phyloP scores from a whole-genome alignment of 2,888 invertebrate genomes.

The Acronicta leporina region DNA sequence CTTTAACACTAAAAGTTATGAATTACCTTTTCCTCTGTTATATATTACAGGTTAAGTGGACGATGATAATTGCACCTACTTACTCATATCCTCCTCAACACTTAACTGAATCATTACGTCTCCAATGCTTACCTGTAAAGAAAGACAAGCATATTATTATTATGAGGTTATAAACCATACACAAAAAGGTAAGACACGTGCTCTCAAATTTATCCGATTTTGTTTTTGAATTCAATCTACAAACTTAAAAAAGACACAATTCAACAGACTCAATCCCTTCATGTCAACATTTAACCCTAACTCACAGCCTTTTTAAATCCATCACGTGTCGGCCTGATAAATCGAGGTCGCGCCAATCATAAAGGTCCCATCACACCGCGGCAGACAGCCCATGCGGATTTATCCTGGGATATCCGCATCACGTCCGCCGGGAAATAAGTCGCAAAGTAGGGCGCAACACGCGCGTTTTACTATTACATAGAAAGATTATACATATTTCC shows the following conservation, averaged over 20 bases:
- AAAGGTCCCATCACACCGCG: conserved; percentile 33
- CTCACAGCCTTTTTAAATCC: conserved; percentile 21
- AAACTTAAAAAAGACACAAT: no score
- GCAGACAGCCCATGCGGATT: conserved; percentile 26
- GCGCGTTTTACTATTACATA: conserved; percentile 17
- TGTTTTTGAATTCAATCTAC: no score
- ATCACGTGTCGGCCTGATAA: conserved; percentile 16
- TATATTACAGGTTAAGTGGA: no score
- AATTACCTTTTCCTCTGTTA: no score
- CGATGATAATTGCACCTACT: neutral
- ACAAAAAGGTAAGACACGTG: no score
- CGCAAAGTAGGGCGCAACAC: conserved; percentile 24
- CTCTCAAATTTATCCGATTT: no score
- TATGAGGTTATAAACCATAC: no score
- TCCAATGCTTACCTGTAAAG: conserved; percentile 51
- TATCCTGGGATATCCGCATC: conserved; percentile 39
- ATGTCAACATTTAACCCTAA: conserved; percentile 11
- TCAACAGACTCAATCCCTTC: neutral
- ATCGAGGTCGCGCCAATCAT: conserved; percentile 32
- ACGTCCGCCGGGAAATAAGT: conserved; percentile 50
- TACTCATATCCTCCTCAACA: conserved; percentile 20
- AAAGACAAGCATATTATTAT: conserved; percentile 11
- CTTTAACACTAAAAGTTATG: no score
- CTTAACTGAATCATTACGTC: neutral
- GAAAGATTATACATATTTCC: conserved; percentile 24